Percentiles rank a stretch among this genome's conserved stretches.
phyloP scores from a whole-genome alignment of 2,888 invertebrate genomes.

The Palloptera scutellata region DNA sequence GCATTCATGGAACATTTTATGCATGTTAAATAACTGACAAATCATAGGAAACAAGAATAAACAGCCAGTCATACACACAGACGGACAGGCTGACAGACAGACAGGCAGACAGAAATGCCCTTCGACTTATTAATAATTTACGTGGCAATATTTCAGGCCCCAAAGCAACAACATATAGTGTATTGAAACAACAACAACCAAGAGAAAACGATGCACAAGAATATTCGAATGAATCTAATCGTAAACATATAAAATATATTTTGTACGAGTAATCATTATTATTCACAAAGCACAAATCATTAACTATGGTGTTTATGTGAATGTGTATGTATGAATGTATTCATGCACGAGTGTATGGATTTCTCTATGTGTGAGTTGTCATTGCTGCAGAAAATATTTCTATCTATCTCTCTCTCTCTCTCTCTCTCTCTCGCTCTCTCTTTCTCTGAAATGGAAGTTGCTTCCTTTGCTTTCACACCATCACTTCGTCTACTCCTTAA shows the following conservation, averaged over 20 bases:
- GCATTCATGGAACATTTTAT: constrained; percentile 54
- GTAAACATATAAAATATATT: constrained; percentile 1
- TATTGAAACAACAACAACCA: background rate
- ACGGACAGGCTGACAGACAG: constrained; percentile 6
- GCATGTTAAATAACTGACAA: constrained; percentile 57
- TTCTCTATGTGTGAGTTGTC: background rate
- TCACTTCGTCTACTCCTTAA: no score
- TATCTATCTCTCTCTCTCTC: background rate
- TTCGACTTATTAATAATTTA: constrained; percentile 56
- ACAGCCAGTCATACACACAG: constrained; percentile 18
- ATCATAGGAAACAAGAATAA: constrained; percentile 42
- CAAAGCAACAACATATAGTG: constrained; percentile 22
- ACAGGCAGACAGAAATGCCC: constrained; percentile 31
- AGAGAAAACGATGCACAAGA: background rate
- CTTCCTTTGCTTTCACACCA: no score
- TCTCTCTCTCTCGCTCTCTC: background rate
- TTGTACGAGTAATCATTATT: constrained; percentile 46
- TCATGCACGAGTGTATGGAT: no score
- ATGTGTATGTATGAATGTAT: constrained; percentile 15
- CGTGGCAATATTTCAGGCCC: constrained; percentile 53
- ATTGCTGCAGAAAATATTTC: background rate
- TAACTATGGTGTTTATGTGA: constrained; percentile 39
- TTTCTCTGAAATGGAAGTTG: no score
- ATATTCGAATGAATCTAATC: constrained; percentile 4
- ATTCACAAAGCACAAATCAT: constrained; percentile 59